phyloP scores from a whole-genome alignment of 2,888 invertebrate species.

The Ochropleura leucogaster region DNA sequence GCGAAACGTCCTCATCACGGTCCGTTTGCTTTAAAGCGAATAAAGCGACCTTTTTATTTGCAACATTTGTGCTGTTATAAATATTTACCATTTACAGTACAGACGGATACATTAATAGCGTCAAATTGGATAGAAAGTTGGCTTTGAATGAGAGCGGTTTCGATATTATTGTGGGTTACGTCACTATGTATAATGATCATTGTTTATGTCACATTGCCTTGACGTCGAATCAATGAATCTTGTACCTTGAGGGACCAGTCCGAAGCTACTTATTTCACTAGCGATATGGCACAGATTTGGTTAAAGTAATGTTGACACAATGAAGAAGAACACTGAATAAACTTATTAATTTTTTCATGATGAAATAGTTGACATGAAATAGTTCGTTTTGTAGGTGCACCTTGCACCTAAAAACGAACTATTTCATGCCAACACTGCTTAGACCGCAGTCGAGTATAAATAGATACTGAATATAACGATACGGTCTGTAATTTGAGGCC shows the following conservation, averaged over 20 bases:
- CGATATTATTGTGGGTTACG: constrained; percentile 7
- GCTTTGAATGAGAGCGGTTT: constrained; percentile 8
- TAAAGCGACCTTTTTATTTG: constrained; percentile 56
- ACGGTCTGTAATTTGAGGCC: constrained; percentile 19
- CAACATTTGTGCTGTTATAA: constrained; percentile 52
- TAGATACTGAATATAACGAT: neutral
- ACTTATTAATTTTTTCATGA: neutral
- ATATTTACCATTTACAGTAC: constrained; percentile 53
- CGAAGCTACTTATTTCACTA: neutral
- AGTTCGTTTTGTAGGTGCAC: no score
- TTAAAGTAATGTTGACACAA: neutral
- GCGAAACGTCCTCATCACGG: constrained; percentile 60
- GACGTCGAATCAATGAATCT: constrained; percentile 3
- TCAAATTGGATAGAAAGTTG: constrained; percentile 57
- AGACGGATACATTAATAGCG: constrained; percentile 50
- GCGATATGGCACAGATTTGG: neutral
- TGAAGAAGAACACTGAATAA: neutral
- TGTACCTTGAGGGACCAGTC: neutral
- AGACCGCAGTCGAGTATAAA: neutral
- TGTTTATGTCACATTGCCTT: constrained; percentile 14
- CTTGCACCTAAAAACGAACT: neutral
- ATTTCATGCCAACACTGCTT: constrained; percentile 1
- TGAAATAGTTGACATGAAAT: constrained; percentile 2
- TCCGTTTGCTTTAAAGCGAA: constrained; percentile 57
- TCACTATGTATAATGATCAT: constrained; percentile 10